phyloP scores from a whole-genome alignment of 2,888 invertebrate genomes.

The Cryptus armator region DNA sequence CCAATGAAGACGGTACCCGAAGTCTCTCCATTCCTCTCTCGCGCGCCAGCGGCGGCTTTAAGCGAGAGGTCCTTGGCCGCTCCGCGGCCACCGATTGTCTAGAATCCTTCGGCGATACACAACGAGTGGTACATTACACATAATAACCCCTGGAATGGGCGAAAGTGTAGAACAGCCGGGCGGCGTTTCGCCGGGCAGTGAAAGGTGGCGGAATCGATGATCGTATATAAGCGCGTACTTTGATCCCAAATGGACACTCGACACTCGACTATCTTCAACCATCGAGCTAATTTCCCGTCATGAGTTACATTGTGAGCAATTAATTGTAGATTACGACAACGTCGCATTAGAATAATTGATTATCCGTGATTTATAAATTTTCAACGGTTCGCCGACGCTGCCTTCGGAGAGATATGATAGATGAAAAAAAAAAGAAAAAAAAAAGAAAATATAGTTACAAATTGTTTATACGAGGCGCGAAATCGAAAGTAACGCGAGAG shows the following conservation, averaged over 20 bases:
- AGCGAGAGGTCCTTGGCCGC: constrained; percentile 56
- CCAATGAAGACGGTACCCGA: not conserved
- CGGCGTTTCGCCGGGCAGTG: constrained; percentile 69
- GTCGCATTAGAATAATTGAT: not conserved
- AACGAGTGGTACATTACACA: constrained; percentile 8
- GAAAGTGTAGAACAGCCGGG: constrained; percentile 72
- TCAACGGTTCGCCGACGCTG: not conserved
- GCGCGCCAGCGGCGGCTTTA: no score
- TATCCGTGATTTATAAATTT: not conserved
- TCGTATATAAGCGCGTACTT: constrained; percentile 81
- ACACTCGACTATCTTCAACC: constrained; percentile 70
- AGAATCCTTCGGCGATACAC: constrained; percentile 41
- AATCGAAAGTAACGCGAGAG: not conserved
- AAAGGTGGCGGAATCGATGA: constrained; percentile 82
- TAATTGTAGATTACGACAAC: not conserved
- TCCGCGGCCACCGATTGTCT: not conserved
- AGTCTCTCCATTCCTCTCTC: not conserved
- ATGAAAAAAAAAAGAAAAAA: not conserved
- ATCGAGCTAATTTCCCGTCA: constrained; percentile 40
- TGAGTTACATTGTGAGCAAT: constrained; percentile 63
- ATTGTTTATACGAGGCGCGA: not conserved
- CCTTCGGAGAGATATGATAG: no score
- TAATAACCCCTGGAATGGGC: constrained; percentile 74
- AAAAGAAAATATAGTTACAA: not conserved
- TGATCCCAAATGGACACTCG: constrained; percentile 76